Percentiles rank a stretch among this genome's conserved stretches.
These are phyloP conservation scores for Temnothorax rugatulus DNA, from an alignment of 2,888 invertebrate species.

Conservation along the genomic window DNA sequence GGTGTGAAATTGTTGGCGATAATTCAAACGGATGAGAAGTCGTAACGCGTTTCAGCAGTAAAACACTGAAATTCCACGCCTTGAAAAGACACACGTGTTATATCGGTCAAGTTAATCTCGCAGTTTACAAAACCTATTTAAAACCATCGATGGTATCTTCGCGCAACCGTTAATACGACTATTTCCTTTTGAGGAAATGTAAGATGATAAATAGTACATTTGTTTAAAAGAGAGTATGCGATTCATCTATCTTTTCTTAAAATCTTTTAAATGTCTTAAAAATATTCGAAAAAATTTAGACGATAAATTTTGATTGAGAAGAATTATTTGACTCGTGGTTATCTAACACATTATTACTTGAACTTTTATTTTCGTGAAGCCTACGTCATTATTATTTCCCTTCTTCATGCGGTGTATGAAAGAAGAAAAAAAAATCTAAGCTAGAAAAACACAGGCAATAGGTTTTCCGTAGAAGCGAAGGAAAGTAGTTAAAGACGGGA, in stretches of 20 bases:
- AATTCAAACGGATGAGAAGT: slow-evolving; percentile 60
- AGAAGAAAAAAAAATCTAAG: slow-evolving; percentile 10
- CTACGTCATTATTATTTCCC: not conserved
- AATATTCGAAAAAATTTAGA: not conserved
- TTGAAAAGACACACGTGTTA: slow-evolving; percentile 31
- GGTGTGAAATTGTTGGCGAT: slow-evolving; percentile 62
- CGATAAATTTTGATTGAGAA: not conserved
- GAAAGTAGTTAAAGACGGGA: slow-evolving; percentile 20
- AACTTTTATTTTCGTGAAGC: not conserved
- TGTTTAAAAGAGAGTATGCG: not conserved
- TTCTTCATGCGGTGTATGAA: slow-evolving; percentile 11
- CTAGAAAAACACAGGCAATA: slow-evolving; percentile 59
- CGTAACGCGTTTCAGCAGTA: slow-evolving; percentile 25
- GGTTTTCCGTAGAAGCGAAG: slow-evolving; percentile 50
- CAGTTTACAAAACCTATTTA: slow-evolving; percentile 25
- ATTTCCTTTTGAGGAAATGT: not conserved
- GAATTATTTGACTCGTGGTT: not conserved
- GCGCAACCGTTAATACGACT: not conserved
- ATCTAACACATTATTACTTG: no score
- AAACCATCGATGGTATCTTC: slow-evolving; percentile 13
- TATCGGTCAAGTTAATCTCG: slow-evolving; percentile 41
- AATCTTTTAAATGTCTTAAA: not conserved
- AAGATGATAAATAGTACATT: not conserved
- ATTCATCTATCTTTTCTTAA: not conserved
- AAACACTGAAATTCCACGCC: slow-evolving; percentile 31